phyloP scores from a whole-genome alignment of 2,113 vertebrate genomes.

The Tachysurus fulvidraco region DNA sequence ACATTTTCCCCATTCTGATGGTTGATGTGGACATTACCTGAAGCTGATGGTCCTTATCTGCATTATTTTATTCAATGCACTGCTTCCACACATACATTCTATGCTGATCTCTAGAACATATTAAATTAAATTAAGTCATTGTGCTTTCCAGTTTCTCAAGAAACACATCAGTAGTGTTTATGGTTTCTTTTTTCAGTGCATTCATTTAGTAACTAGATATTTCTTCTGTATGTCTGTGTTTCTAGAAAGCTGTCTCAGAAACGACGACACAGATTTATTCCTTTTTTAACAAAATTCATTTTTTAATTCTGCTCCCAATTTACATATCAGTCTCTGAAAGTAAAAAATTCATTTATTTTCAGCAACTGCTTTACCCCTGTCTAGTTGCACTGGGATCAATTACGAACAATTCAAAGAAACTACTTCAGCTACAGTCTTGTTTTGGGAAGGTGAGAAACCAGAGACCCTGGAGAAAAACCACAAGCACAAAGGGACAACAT shows the following conservation, averaged over 20 bases:
- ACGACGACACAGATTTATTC: background rate
- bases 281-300: background rate
- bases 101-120: slow-evolving; percentile 32
- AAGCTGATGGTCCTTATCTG: no score
- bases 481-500: background rate
- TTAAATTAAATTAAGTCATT: background rate
- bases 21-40: no score
- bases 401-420: background rate
- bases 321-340: background rate
- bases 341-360: background rate
- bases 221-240: background rate
- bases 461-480: background rate
- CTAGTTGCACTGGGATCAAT: background rate
- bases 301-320: background rate
- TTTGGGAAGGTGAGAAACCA: background rate
- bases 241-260: background rate
- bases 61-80: no score
- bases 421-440: background rate
- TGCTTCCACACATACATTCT: background rate
- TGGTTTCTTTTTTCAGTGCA: background rate
- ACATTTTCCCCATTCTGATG: background rate
- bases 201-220: background rate
- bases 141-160: background rate
- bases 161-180: background rate
- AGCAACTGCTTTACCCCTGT: background rate